Conservation (phyloP, 2,113 vertebrate species). For the Erythrolamprus reginae region DNA sequence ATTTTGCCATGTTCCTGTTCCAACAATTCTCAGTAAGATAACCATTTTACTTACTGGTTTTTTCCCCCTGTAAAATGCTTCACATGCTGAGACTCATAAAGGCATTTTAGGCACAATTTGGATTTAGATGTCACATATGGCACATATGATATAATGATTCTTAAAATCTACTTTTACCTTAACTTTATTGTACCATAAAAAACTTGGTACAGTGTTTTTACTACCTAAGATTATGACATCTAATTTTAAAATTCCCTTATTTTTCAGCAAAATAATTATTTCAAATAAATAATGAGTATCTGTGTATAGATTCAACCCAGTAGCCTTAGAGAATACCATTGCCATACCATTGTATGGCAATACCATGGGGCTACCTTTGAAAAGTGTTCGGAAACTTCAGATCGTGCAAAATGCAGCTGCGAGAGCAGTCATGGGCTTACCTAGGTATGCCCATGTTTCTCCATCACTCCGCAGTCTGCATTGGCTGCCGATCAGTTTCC, state of each 20-base stretch:
- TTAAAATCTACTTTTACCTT: background rate
- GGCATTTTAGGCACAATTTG: background rate
- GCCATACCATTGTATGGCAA: too few relatives aligned
- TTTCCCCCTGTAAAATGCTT: background rate
- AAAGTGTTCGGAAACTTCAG: too few relatives aligned
- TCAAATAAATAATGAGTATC: background rate
- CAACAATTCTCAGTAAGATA: background rate
- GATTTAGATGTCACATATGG: too few relatives aligned
- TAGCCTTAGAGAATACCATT: background rate
- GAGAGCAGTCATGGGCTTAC: too few relatives aligned
- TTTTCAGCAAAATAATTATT: background rate
- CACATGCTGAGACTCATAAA: background rate
- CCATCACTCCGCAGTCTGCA: too few relatives aligned
- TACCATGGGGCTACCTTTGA: too few relatives aligned
- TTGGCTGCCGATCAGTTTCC: too few relatives aligned
- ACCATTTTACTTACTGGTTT: background rate
- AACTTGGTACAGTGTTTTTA: background rate
- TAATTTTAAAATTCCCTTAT: background rate
- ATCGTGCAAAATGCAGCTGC: too few relatives aligned
- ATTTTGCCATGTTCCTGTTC: background rate
- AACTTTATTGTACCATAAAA: background rate
- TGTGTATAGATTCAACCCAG: background rate
- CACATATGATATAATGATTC: background rate
- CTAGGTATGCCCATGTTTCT: too few relatives aligned
- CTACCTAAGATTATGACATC: background rate